Evolutionary conservation across 2,888 invertebrate genomes (phyloP), one percentile per base, ranked within the genome.

Genomic region (Aphelenchoides bicaudatus): DNA sequence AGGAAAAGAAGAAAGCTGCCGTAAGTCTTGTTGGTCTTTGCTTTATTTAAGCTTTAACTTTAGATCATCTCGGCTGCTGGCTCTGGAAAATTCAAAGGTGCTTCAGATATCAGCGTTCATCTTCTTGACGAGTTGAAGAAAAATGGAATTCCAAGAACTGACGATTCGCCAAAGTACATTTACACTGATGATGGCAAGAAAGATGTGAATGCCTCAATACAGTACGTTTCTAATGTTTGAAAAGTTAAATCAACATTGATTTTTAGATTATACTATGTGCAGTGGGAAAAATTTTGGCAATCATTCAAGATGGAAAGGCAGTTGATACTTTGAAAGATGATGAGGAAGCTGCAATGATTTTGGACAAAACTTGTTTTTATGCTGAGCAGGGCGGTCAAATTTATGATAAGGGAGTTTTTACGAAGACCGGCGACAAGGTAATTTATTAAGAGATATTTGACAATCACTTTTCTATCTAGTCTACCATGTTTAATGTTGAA

Each of bases 311-410:
- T 58, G 90, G 90, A 78, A 82, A 86, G 78, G 98, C 96, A 83
- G 90, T 93, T 0, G 84, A 89, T 64, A 84, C 86, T 79, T 88
- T 92, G 21, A n/a, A 80, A 1, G 86, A 88, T 28, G 91, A 91
- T 0, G 87, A 90, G 75, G 89, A 91, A 80, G 91, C 91, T 80
- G 94, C 91, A 19, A 82, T 99, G 56, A 83, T 99, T 65, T 83
- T 98, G 60, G 90, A 98, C 80, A 85, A 84, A 74, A 98, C 96
- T 0, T 88, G 85, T 80, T 99, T 99, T 82, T 99, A 99, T 82
- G 94, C 98, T 0, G 98, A 99, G 82, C 91, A 94, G 82, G 98
- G 98, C 63, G 98, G 98, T 13, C 98, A 99, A 83, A 93, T 91
- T 74, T 93, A 86, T 80, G 98, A 99, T 80, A 89, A 90, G 78